Evolutionary conservation across 2,888 invertebrate species (phyloP).

Genomic region (Prenolepis imparis): DNA sequence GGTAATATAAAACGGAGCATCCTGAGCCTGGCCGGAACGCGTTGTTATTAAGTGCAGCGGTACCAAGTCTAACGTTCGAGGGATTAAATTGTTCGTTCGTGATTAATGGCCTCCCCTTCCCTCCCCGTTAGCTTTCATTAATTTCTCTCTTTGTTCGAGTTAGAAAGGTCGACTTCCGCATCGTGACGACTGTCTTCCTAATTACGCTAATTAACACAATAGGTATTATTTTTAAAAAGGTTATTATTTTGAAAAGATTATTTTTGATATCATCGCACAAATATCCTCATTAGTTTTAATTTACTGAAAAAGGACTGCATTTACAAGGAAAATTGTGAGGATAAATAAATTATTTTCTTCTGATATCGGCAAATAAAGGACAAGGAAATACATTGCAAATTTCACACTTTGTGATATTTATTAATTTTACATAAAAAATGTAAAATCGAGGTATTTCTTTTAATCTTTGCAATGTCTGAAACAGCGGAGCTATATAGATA

Average conservation of each 20-base stretch:
- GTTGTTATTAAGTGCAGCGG: slow-evolving; percentile 56
- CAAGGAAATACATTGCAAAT: not conserved
- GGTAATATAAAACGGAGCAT: slow-evolving; percentile 53
- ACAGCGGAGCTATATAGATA: not conserved
- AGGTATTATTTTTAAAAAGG: not conserved
- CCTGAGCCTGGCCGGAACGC: slow-evolving; percentile 50
- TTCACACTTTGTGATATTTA: not conserved
- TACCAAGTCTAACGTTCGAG: slow-evolving; percentile 53
- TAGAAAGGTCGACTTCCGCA: slow-evolving; percentile 47
- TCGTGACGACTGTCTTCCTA: slow-evolving; percentile 40
- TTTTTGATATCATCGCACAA: not conserved
- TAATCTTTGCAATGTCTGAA: not conserved
- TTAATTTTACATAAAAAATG: not conserved
- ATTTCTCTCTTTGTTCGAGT: slow-evolving; percentile 46
- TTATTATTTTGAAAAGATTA: not conserved
- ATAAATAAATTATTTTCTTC: not conserved
- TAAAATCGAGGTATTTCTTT: not conserved
- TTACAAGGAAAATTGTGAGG: not conserved
- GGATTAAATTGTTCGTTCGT: slow-evolving; percentile 56
- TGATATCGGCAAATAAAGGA: not conserved
- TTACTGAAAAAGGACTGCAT: slow-evolving; percentile 4
- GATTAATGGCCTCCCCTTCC: slow-evolving; percentile 38
- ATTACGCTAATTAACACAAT: slow-evolving; percentile 39
- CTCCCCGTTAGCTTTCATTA: slow-evolving; percentile 46
- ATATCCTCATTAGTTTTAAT: slow-evolving; percentile 14